Evolutionary conservation across 2,113 vertebrate genomes (phyloP).

Genomic region (Eleginops maclovinus): DNA sequence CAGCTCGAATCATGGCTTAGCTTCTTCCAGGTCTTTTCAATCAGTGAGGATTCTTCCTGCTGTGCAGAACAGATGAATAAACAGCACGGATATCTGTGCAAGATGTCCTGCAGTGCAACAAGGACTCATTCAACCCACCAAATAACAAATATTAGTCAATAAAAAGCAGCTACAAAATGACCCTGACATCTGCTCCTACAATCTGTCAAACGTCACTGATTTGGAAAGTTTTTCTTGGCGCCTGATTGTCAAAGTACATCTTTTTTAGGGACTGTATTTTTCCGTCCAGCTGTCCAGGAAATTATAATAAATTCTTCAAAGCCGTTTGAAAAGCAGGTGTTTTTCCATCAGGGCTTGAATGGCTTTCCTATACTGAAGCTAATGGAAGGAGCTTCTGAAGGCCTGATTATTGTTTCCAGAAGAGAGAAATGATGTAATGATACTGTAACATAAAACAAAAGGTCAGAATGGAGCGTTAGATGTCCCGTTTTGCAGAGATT

Average conservation of each 20-base stretch:
- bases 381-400: slow-evolving; percentile 1
- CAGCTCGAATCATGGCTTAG: too few species aligned
- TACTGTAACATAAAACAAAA: background rate
- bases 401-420: background rate
- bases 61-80: too few species aligned
- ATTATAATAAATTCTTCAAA: background rate
- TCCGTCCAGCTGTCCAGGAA: slow-evolving; percentile 9
- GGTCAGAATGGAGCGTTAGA: background rate
- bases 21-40: too few species aligned
- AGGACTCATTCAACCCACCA: background rate
- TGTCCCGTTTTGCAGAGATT: background rate
- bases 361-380: background rate
- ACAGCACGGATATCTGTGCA: background rate
- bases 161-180: background rate
- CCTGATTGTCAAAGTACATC: background rate
- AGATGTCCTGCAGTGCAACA: background rate
- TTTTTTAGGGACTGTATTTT: slow-evolving; percentile 7
- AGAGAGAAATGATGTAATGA: background rate
- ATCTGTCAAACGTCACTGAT: background rate
- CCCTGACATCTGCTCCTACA: slow-evolving; percentile 20
- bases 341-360: slow-evolving; percentile 7
- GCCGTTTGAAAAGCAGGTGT: background rate
- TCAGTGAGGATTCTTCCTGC: too few species aligned
- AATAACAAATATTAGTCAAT: background rate
- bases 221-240: background rate